Conservation (phyloP, 1,140 invertebrate genomes). For the Drosophila arizonae region DNA sequence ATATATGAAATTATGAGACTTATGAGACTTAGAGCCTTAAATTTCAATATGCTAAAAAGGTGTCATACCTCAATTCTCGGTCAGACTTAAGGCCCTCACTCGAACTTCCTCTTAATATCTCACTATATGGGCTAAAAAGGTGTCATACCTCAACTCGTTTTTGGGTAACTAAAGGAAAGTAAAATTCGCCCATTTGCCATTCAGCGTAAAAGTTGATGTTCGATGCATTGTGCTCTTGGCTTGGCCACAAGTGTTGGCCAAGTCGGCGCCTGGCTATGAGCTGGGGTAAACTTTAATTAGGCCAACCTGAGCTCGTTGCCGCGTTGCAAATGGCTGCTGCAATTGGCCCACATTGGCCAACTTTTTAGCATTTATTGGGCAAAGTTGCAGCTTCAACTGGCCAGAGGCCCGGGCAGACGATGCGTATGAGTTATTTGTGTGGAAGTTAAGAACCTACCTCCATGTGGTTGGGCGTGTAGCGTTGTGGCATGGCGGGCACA, state of each 20-base stretch:
- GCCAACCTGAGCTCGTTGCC: not conserved
- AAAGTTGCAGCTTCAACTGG: slow-evolving; percentile 18
- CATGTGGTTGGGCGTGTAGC: slow-evolving; percentile 80
- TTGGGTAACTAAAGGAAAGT: not conserved
- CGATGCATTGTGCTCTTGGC: not conserved
- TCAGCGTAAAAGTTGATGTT: slow-evolving; percentile 2
- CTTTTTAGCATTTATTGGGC: slow-evolving; percentile 5
- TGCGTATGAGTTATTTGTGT: slow-evolving; percentile 16
- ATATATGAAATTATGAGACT: too few relatives aligned
- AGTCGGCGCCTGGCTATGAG: slow-evolving; percentile 1
- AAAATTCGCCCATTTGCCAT: not conserved
- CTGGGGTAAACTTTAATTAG: slow-evolving; percentile 6
- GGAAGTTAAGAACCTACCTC: slow-evolving; percentile 68
- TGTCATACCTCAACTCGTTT: not conserved
- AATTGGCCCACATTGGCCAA: slow-evolving; percentile 10
- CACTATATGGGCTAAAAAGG: not conserved
- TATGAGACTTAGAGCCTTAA: too few relatives aligned
- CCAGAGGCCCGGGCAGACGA: not conserved
- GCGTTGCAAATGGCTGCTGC: too few relatives aligned
- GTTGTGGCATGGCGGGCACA: slow-evolving; percentile 75
- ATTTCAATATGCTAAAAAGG: too few relatives aligned
- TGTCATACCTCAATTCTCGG: too few relatives aligned
- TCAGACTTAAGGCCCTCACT: not conserved
- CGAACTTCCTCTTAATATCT: not conserved
- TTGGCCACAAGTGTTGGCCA: slow-evolving; percentile 10